These are phyloP conservation scores for Corythoichthys haematopterus DNA, from an alignment of 2,113 vertebrate genomes.

Conservation along the genomic window DNA sequence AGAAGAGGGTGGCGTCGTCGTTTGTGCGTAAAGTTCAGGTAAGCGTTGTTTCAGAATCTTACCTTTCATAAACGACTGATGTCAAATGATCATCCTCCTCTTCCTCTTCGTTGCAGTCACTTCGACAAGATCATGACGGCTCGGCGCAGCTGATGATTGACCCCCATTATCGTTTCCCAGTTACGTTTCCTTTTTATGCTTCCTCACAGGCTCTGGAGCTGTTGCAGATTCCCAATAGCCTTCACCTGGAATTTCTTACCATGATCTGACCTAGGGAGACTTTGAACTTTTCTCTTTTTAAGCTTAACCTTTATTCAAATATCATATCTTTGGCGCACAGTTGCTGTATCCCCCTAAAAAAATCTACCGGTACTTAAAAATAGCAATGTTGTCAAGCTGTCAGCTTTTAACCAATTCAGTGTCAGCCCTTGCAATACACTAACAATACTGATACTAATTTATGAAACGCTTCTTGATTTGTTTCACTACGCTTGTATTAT, in stretches of 20 bases:
- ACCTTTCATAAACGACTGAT: not conserved
- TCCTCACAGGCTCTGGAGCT: slow-evolving; percentile 86
- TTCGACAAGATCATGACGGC: slow-evolving; percentile 80
- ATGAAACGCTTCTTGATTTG: not conserved
- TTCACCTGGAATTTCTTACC: slow-evolving; percentile 84
- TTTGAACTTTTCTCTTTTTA: slow-evolving; percentile 8
- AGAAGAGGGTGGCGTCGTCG: slow-evolving; percentile 88
- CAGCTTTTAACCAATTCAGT: too few species aligned
- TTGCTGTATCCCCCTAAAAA: too few species aligned
- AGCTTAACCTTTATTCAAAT: not conserved
- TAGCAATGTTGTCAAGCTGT: too few species aligned
- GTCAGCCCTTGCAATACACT: too few species aligned
- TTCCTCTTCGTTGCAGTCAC: slow-evolving; percentile 70
- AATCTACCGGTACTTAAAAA: too few species aligned
- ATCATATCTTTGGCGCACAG: too few species aligned
- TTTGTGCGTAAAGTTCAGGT: slow-evolving; percentile 97
- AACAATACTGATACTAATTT: not conserved
- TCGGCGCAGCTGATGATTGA: slow-evolving; percentile 85
- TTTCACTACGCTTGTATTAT: not conserved
- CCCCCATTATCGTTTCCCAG: slow-evolving; percentile 87
- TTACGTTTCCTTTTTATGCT: slow-evolving; percentile 86
- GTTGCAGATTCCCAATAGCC: slow-evolving; percentile 88
- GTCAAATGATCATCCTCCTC: too few species aligned
- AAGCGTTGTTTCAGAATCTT: not conserved
- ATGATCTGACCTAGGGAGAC: slow-evolving; percentile 69